Conservation (phyloP, 2,113 vertebrate species). For the Vicugna pacos region DNA sequence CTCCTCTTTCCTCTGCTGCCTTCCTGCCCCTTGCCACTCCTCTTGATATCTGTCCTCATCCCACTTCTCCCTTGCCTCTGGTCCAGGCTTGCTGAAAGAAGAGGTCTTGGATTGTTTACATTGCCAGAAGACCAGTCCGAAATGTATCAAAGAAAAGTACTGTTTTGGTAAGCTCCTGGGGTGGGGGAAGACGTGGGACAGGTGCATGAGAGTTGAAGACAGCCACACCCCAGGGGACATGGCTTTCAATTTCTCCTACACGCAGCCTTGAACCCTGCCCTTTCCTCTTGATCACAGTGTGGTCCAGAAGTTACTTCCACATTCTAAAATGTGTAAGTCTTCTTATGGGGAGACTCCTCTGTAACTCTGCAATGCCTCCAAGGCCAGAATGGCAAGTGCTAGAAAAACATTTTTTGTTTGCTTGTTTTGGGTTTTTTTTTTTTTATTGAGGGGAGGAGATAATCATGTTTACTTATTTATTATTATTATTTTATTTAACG, state of each 20-base stretch:
- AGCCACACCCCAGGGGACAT: neutral
- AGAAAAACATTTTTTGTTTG: neutral
- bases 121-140: slow-evolving; percentile 55
- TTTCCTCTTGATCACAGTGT: neutral
- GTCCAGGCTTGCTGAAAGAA: slow-evolving; percentile 49
- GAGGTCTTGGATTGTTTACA: slow-evolving; percentile 67
- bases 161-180: slow-evolving; percentile 72
- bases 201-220: neutral
- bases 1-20: neutral
- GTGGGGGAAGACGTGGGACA: neutral
- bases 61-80: neutral
- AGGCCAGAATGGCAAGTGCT: neutral
- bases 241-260: neutral
- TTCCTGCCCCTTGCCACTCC: neutral
- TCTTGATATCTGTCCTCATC: neutral
- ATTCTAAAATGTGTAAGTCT: neutral
- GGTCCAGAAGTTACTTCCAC: neutral
- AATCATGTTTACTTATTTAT: too few relatives aligned
- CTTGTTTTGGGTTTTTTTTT: too few relatives aligned
- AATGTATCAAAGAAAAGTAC: slow-evolving; percentile 6
- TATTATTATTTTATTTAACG: too few relatives aligned
- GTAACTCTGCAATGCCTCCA: neutral
- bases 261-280: neutral
- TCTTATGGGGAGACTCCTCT: neutral
- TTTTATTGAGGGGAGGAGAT: too few relatives aligned